Base-by-base conservation (phyloP, 2,888 invertebrate genomes). In the Stomorhina lunata region DNA sequence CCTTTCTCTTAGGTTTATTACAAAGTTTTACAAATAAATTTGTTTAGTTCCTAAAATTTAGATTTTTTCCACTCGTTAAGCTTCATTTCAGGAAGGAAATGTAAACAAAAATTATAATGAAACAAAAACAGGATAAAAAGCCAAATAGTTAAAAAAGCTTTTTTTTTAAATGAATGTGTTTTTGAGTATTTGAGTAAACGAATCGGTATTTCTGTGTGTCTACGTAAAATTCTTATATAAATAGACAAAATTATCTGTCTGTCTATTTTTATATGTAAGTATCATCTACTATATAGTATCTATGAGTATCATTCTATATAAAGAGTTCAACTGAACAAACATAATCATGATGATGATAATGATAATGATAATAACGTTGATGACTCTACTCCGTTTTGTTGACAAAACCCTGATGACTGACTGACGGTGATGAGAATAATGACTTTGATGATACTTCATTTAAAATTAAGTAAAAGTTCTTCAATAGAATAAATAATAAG, bases 401-500 rank as follows among this genome's bases (percentile, higher is more conserved):
- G 65, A 75, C 73, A 75, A 65, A 63, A 17, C 22, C n/a, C n/a
- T 55, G 43, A 65, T 43, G 17, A 15, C n/a, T n/a, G n/a, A n/a
- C n/a, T 34, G 53, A 32, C 45, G 71, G 34, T 71, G 59, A 71
- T 59, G 57, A 57, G 57, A 45, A 45, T n/a, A n/a, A n/a, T 63
- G 61, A 63, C 73, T 75, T 65, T 53, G 40, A 75, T 65, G 73
- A 75, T 45, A 59, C 68, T 77, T 61, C 59, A 77, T 77, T 77
- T 59, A 53, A 77, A 77, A 68, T 68, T 50, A 77, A 77, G 68
- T 68, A 77, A 77, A 77, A 77, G 66, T 57, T 57, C 37, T 66
- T 76, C 48, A 34, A 66, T 48, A 27, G 53, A 53, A 73, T 50
- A 63, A 63, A 53, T 69, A 69, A 69, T 43, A 32, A 17, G 55